Percentiles rank a stretch among this genome's conserved stretches.
These are phyloP conservation scores for Schizopygopsis pylzovi DNA, from an alignment of 2,797 vertebrate species.

Conservation along the genomic window DNA sequence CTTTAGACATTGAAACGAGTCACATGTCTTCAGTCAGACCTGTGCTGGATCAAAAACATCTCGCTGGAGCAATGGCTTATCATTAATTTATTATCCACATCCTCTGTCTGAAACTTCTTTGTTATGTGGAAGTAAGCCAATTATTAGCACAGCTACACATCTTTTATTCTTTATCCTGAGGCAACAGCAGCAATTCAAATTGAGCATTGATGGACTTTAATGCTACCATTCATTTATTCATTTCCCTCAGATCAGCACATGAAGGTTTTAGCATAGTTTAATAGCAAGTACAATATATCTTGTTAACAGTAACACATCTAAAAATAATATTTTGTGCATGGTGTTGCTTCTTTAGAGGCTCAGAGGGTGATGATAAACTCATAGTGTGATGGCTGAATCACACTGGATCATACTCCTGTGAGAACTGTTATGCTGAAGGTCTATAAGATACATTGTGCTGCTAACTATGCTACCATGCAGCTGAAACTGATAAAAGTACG, in stretches of 20 bases:
- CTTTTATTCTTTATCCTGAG: not conserved
- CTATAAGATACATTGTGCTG: not conserved
- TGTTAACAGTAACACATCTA: not conserved
- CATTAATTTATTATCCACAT: conserved; percentile 40
- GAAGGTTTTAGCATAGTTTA: not conserved
- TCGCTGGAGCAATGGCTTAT: conserved; percentile 1
- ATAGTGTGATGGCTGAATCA: conserved; percentile 20
- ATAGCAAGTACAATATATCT: not conserved
- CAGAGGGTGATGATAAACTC: not conserved
- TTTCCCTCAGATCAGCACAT: not conserved
- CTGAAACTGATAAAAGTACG: not conserved
- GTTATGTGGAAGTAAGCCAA: conserved; percentile 33
- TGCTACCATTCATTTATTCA: not conserved
- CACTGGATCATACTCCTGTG: not conserved
- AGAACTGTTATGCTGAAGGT: not conserved
- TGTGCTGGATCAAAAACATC: conserved; percentile 17
- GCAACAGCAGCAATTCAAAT: conserved; percentile 18
- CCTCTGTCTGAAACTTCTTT: conserved; percentile 29
- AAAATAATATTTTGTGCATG: not conserved
- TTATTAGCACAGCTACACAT: conserved; percentile 13
- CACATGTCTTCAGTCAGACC: conserved; percentile 19
- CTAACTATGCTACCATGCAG: no score
- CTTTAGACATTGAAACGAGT: conserved; percentile 13
- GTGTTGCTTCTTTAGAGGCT: not conserved
- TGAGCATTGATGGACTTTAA: not conserved